These are phyloP conservation scores for Sialia sialis DNA, from an alignment of 2,113 vertebrate species.

Conservation along the genomic window DNA sequence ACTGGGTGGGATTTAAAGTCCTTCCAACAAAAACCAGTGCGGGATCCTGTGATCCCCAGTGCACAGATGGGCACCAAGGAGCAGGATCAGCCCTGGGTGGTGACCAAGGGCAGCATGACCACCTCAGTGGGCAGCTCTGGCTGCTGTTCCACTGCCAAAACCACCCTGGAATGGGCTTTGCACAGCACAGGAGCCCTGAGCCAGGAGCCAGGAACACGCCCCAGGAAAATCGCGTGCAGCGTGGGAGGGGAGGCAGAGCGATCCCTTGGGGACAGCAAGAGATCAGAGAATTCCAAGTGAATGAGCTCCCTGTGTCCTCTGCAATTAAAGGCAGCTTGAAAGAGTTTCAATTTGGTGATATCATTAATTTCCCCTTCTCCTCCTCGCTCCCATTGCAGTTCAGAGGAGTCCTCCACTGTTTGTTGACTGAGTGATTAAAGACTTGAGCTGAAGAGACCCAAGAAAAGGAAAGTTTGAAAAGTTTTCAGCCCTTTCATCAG, in stretches of 20 bases:
- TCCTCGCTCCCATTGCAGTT: neutral
- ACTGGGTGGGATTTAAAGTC: rapidly evolving
- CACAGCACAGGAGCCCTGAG: rapidly evolving
- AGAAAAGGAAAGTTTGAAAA: conserved; percentile 40
- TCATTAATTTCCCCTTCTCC: conserved; percentile 33
- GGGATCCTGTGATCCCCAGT: neutral
- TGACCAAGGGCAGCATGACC: rapidly evolving
- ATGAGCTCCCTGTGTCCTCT: conserved; percentile 9
- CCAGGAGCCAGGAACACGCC: rapidly evolving
- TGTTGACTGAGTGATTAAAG: conserved; percentile 39
- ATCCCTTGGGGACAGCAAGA: neutral
- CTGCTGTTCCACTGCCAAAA: neutral
- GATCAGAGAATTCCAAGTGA: neutral
- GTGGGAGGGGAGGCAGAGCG: neutral
- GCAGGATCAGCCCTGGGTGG: neutral
- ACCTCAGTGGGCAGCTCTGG: rapidly evolving
- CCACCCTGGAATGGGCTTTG: rapidly evolving
- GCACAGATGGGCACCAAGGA: neutral
- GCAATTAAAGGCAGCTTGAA: conserved; percentile 55
- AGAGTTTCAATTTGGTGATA: conserved; percentile 15
- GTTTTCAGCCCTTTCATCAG: conserved; percentile 53
- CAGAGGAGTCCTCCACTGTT: conserved; percentile 25
- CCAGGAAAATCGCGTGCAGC: rapidly evolving
- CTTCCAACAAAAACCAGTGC: rapidly evolving
- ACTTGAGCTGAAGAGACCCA: neutral